Conservation (phyloP, 2,888 invertebrate species). For the Troides aeacus region DNA sequence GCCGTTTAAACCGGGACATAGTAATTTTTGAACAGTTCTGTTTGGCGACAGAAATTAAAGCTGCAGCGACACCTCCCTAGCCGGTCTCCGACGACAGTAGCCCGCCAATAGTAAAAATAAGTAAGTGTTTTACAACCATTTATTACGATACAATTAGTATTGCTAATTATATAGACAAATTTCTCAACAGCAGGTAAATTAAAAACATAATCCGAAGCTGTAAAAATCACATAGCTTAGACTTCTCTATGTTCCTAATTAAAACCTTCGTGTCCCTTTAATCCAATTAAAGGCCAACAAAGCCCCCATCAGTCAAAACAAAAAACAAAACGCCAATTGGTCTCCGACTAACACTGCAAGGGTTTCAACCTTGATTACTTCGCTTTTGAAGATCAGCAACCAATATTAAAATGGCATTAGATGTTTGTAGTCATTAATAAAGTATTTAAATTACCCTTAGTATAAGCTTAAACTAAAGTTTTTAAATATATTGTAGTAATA, state of each 20-base stretch:
- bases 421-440: background rate
- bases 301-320: conserved; percentile 1
- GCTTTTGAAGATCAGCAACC: background rate
- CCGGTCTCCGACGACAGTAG: no score
- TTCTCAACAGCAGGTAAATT: background rate
- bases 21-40: no score
- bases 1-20: no score
- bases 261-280: conserved; percentile 7
- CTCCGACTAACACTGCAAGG: background rate
- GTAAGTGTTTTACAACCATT: no score
- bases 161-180: no score
- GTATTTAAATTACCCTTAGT: background rate
- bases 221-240: background rate
- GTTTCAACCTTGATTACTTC: conserved; percentile 15
- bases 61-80: no score
- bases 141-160: no score
- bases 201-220: conserved; percentile 3
- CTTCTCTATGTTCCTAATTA: conserved; percentile 3
- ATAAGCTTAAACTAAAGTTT: background rate
- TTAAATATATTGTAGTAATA: background rate
- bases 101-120: no score
- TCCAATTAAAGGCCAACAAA: conserved; percentile 9
- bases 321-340: background rate
- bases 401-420: background rate
- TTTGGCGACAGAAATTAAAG: no score